Evolutionary conservation across 2,888 invertebrate genomes (phyloP), one percentile per base, ranked within the genome.

Genomic region (Dexiosoma caninum): DNA sequence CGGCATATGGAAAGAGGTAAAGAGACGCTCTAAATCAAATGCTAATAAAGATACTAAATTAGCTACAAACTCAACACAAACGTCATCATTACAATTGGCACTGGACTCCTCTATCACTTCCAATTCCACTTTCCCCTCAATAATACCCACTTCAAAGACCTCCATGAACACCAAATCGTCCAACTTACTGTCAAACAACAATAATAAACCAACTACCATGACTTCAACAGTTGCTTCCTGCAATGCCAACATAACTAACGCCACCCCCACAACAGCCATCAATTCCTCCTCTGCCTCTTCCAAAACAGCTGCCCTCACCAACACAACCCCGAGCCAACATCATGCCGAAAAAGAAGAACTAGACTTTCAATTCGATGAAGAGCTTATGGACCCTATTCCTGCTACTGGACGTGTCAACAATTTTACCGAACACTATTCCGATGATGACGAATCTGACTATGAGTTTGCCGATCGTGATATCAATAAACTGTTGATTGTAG

Each of bases 301-400:
- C 84, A 87, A 86, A 87, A 86, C 86, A 87, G 87, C 87, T 84
- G 84, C 86, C 84, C 81, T 85, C 83, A 84, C 87, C 84, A 60
- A 64, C 76, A 64, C 64, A 82, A 46, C 83, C 46, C 46, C 49
- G 77, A 84, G 76, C 81, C 76, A 91, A 51, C 86, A 83, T 16
- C 81, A 83, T 85, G 84, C 82, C 67, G 90, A 90, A 88, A 92
- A 93, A 83, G 97, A 98, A 90, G 98, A 98, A 89, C 91, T 98
- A 83, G 97, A 98, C 90, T 99, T 99, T 91, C 96, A 97, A 91
- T 97, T 99, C 88, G 98, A 99, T 88, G 98, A 98, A 91, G 99
- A 99, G 90, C 91, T 98, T 82, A 87, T 88, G 87, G 96, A 97
- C 83, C 92, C 95, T 83, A 95, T 95, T 78, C 89, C 89, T 66